A percentile compares a stretch with the other conserved stretches of the same genome.
These are phyloP conservation scores for Hyla sarda DNA, from an alignment of 2,113 vertebrate genomes.

Conservation along the genomic window DNA sequence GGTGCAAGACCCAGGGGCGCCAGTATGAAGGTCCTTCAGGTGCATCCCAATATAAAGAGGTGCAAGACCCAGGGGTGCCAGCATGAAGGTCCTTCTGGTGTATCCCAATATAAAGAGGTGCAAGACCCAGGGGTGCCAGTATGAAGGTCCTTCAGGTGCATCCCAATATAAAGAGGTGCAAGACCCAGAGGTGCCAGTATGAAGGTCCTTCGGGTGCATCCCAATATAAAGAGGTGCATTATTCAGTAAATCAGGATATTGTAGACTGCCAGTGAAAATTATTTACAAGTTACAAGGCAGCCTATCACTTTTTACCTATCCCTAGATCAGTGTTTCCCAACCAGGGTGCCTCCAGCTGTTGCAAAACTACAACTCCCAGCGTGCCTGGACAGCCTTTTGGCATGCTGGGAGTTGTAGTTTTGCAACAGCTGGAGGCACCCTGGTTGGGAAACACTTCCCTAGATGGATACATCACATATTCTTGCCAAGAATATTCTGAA, in stretches of 20 bases:
- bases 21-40: background rate
- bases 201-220: background rate
- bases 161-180: conserved; percentile 61
- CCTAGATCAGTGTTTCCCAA: no score
- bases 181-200: conserved; percentile 34
- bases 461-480: background rate
- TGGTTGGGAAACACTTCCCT: no score
- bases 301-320: background rate
- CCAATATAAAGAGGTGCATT: background rate
- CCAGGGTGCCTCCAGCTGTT: no score
- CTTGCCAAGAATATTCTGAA: background rate
- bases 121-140: conserved; percentile 60
- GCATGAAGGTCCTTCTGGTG: background rate
- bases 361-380: no score
- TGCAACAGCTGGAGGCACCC: no score
- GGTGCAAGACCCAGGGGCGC: conserved; percentile 64
- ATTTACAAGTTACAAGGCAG: background rate
- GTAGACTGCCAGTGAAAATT: background rate
- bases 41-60: background rate
- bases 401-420: no score
- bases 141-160: background rate
- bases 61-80: conserved; percentile 63
- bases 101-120: conserved; percentile 32
- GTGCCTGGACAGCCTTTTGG: no score
- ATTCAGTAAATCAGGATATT: background rate